phyloP scores from a whole-genome alignment of 2,888 invertebrate species.

The Megamerina dolium region DNA sequence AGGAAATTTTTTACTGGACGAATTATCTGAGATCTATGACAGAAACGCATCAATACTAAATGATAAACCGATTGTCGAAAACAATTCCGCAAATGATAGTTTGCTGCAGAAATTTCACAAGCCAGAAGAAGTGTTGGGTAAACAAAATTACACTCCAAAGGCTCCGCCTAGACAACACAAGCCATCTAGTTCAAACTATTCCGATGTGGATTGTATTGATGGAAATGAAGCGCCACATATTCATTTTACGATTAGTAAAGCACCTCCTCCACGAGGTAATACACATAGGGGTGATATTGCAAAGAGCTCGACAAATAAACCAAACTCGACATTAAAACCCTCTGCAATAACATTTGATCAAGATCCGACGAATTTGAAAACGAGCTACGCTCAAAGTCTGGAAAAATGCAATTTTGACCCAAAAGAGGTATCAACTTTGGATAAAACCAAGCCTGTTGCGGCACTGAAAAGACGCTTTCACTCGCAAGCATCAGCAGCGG shows the following conservation, averaged over 20 bases:
- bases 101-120: not conserved
- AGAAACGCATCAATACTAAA: constrained; percentile 56
- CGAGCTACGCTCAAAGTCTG: constrained; percentile 45
- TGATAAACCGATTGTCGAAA: constrained; percentile 35
- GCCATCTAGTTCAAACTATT: constrained; percentile 18
- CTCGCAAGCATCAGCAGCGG: constrained; percentile 25
- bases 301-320: constrained; percentile 9
- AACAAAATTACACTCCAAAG: constrained; percentile 14
- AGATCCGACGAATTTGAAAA: constrained; percentile 46
- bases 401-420: constrained; percentile 46
- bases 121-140: not conserved
- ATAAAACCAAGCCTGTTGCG: constrained; percentile 13
- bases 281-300: constrained; percentile 12
- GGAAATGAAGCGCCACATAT: constrained; percentile 25
- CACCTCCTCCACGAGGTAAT: constrained; percentile 31
- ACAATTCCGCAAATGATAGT: constrained; percentile 6
- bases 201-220: constrained; percentile 11
- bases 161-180: constrained; percentile 23
- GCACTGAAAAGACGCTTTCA: constrained; percentile 40
- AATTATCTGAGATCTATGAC: constrained; percentile 53
- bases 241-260: constrained; percentile 37
- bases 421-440: constrained; percentile 24
- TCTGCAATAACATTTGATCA: constrained; percentile 43
- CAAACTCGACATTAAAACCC: not conserved
- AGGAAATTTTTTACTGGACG: constrained; percentile 49